phyloP scores from a whole-genome alignment of 2,113 vertebrate genomes.

The Coreoperca whiteheadi region DNA sequence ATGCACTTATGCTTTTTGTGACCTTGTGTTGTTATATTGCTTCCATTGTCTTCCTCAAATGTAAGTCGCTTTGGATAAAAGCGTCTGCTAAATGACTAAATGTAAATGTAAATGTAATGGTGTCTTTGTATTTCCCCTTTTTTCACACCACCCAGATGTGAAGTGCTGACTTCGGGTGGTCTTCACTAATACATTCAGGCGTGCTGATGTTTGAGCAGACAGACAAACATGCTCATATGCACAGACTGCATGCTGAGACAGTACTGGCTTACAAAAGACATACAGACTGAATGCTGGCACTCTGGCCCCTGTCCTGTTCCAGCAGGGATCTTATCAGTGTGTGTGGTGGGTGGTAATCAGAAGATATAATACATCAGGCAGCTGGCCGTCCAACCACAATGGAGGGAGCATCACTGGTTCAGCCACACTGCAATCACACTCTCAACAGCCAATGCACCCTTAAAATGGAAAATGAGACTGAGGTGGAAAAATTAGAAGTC shows the following conservation, averaged over 20 bases:
- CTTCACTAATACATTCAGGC: conserved; percentile 18
- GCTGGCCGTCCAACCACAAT: conserved; percentile 54
- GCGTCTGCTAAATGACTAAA: too few relatives aligned
- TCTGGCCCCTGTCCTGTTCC: conserved; percentile 63
- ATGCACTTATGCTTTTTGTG: too few relatives aligned
- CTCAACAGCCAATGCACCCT: conserved; percentile 66
- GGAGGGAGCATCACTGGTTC: conserved; percentile 43
- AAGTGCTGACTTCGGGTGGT: conserved; percentile 31
- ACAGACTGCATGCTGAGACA: conserved; percentile 27
- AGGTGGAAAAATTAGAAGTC: conserved; percentile 63
- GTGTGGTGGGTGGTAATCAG: conserved; percentile 80
- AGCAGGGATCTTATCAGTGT: conserved; percentile 79
- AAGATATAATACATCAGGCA: conserved; percentile 80
- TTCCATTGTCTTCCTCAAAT: too few relatives aligned
- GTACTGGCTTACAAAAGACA: conserved; percentile 48
- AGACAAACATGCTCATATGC: conserved; percentile 41
- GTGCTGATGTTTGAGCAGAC: conserved; percentile 26
- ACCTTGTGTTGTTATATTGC: too few relatives aligned
- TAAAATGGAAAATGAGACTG: conserved; percentile 70
- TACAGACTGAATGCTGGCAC: conserved; percentile 57
- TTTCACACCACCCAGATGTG: background rate
- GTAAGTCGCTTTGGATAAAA: too few relatives aligned
- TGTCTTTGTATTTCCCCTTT: background rate
- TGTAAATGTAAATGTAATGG: too few relatives aligned
- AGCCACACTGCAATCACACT: conserved; percentile 49